Percentiles rank a stretch among this genome's conserved stretches.
These are phyloP conservation scores for Gymnosoma rotundatum DNA, from an alignment of 2,888 invertebrate species.

Conservation along the genomic window DNA sequence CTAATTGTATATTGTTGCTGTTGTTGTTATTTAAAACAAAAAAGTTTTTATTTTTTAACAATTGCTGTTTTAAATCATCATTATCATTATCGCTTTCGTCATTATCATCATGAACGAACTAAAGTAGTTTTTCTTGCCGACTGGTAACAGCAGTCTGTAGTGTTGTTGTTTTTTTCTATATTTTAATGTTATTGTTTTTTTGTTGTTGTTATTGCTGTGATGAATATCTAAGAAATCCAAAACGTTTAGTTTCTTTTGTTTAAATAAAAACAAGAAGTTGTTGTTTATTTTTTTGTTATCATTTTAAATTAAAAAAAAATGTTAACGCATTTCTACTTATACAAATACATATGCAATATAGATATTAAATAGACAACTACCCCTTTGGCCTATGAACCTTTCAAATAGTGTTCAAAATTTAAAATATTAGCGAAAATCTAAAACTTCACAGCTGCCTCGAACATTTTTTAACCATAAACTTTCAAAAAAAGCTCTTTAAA, in stretches of 20 bases:
- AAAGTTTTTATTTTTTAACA: conserved; percentile 20
- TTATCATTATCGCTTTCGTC: conserved; percentile 26
- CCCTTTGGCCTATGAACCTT: too few species aligned
- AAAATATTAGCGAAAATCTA: too few species aligned
- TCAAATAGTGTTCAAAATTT: not conserved
- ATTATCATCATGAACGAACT: conserved; percentile 29
- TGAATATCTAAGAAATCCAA: conserved; percentile 61
- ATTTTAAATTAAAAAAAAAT: conserved; percentile 15
- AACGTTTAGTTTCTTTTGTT: conserved; percentile 62
- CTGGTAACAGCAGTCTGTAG: conserved; percentile 34
- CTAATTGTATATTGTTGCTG: conserved; percentile 9
- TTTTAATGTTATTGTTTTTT: conserved; percentile 6
- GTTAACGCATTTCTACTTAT: not conserved
- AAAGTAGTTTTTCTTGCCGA: conserved; percentile 43
- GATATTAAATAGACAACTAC: too few species aligned
- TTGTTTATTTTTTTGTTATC: conserved; percentile 8
- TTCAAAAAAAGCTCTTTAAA: too few species aligned
- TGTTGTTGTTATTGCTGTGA: conserved; percentile 48
- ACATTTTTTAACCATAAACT: too few species aligned
- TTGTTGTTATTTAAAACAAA: not conserved
- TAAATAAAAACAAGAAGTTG: not conserved
- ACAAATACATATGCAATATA: not conserved
- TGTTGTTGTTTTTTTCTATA: conserved; percentile 11
- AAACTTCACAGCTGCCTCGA: too few species aligned
- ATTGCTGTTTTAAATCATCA: conserved; percentile 35